Evolutionary conservation across 2,113 vertebrate genomes (phyloP).

Genomic region (Zosterops lateralis): DNA sequence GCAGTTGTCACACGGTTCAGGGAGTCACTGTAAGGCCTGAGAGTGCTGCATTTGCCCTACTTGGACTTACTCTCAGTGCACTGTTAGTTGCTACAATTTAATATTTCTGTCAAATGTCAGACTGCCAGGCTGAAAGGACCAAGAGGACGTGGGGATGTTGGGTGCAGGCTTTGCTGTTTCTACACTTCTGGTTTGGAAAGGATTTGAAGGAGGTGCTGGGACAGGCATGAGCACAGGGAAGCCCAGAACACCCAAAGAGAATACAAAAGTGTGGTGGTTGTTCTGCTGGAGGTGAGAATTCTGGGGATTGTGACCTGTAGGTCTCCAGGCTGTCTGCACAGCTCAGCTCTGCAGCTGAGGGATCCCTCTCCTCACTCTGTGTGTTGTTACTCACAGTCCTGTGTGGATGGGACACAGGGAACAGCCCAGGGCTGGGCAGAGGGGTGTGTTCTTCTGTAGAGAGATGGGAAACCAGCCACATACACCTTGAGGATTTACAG

Average conservation of each 20-base stretch:
- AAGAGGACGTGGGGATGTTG: neutral
- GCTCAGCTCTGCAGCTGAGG: neutral
- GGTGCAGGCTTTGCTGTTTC: neutral
- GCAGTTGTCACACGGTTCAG: neutral
- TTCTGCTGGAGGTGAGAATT: neutral
- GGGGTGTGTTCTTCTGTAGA: neutral
- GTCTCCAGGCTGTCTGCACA: neutral
- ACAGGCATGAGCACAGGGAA: neutral
- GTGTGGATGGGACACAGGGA: neutral
- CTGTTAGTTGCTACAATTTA: neutral
- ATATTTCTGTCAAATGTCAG: neutral
- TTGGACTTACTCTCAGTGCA: neutral
- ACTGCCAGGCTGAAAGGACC: neutral
- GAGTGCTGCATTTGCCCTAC: neutral
- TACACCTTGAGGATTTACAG: neutral
- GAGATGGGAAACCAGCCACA: neutral
- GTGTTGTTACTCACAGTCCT: neutral
- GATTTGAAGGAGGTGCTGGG: neutral
- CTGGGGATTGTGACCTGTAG: neutral
- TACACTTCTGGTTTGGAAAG: neutral
- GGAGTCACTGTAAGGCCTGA: neutral
- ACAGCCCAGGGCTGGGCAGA: too few species aligned
- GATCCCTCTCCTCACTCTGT: neutral
- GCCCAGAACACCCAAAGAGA: neutral
- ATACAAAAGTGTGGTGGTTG: accelerated